A percentile compares a stretch with the other conserved stretches of the same genome.
phyloP scores from a whole-genome alignment of 2,113 vertebrate species.

The Marmota flaviventris region DNA sequence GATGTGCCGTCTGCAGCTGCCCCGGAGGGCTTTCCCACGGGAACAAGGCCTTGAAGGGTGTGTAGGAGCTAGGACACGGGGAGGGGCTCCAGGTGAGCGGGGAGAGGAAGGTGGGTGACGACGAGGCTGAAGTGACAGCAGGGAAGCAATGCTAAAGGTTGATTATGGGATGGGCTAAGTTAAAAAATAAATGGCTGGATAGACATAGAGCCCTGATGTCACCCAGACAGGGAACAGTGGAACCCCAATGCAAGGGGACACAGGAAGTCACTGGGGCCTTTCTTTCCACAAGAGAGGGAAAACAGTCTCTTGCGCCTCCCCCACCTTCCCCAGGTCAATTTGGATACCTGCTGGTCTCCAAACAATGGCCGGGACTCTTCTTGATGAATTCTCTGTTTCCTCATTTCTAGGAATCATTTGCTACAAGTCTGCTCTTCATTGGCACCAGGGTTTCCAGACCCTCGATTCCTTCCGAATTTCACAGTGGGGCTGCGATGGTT shows the following conservation, averaged over 20 bases:
- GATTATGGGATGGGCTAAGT: background rate
- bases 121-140: background rate
- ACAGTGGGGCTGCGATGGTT: background rate
- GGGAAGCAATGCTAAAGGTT: background rate
- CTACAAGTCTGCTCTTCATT: background rate
- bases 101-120: background rate
- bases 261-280: background rate
- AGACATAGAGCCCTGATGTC: background rate
- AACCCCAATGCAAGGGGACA: background rate
- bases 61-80: background rate
- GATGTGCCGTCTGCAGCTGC: background rate
- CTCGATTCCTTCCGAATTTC: background rate
- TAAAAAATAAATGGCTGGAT: background rate
- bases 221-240: background rate
- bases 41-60: background rate
- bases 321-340: background rate
- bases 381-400: background rate
- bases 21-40: background rate
- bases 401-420: background rate
- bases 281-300: background rate
- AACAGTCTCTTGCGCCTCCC: background rate
- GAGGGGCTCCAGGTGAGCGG: background rate
- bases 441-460: background rate
- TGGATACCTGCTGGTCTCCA: background rate
- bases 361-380: background rate